Base-by-base conservation (phyloP, 2,797 vertebrate species). In the Morelia viridis region DNA sequence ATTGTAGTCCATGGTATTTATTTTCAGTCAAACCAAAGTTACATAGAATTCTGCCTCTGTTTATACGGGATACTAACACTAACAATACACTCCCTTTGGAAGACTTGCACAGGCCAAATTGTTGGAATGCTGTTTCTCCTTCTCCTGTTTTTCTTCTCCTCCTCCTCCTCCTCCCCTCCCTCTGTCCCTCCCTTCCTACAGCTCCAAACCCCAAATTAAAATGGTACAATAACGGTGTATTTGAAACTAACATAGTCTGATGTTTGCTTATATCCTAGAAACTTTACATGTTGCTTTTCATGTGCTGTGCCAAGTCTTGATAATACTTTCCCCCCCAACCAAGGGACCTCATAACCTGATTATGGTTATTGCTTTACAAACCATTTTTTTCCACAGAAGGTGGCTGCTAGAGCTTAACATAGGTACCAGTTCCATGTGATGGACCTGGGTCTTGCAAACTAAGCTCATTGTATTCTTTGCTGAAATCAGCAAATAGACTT, bases 21-120 rank as follows among this genome's bases (percentile, higher is more conserved):
- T 99, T 99, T 99, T 99, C 99, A 99, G 98, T 99, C 98, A 99
- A 99, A 99, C 99, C 99, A 99, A 99, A 99, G 99, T 99, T 99
- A 98, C 99, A 99, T 99, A 99, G 98, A 98, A 98, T 99, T 99
- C 99, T 99, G 99, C 99, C 99, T 99, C 99, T 99, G 98, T 98
- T 98, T 98, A 98, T 98, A 99, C 97, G 98, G 98, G 98, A 99
- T 98, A 98, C 97, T 98, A 98, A 98, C 98, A 98, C 98, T 98
- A 98, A 98, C 97, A 98, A 97, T 97, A 97, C 97, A 97, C 98
- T 98, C 97, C 97, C 98, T 97, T 97, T 97, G 97, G 97, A 98
- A 98, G 97, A 98, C 98, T 98, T 98, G 98, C 97, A 97, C 98
- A 98, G 97, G 97, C 97, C 97, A 98, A 97, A 97, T 97, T 97